phyloP scores from a whole-genome alignment of 2,113 vertebrate genomes.

The Pituophis catenifer region DNA sequence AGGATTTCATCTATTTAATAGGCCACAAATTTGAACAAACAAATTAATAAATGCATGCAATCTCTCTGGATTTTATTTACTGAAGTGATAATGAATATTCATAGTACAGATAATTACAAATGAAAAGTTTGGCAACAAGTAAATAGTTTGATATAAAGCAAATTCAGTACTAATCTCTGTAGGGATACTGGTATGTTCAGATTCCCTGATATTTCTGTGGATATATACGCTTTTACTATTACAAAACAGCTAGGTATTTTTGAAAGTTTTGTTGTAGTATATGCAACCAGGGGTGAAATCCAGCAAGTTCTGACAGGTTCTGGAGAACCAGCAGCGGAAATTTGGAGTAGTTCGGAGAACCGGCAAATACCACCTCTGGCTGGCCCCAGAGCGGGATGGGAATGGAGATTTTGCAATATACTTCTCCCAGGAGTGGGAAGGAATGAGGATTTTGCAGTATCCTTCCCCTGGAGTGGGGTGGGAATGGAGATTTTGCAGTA shows the following conservation, averaged over 20 bases:
- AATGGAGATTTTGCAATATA: no score
- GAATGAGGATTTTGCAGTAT: no score
- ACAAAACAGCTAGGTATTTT: background rate
- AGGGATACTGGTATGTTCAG: background rate
- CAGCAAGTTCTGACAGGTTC: no score
- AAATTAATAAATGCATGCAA: slow-evolving; percentile 47
- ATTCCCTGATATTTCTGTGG: background rate
- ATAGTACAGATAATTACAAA: slow-evolving; percentile 11
- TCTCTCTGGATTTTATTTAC: slow-evolving; percentile 32
- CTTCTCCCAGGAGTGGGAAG: no score
- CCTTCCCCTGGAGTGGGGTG: no score
- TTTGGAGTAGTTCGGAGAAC: no score
- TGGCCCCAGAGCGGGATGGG: no score
- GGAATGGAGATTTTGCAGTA: no score
- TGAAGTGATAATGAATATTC: slow-evolving; percentile 5
- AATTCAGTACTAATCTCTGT: background rate
- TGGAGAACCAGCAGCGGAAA: no score
- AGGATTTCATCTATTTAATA: slow-evolving; percentile 50
- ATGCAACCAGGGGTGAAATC: no score
- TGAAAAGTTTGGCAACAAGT: background rate
- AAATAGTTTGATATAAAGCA: slow-evolving; percentile 2
- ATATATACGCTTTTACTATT: background rate
- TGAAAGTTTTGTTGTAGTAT: background rate
- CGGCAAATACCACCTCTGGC: no score
- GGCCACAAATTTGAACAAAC: slow-evolving; percentile 44